phyloP scores from a whole-genome alignment of 37 sponge, comb jelly and placozoan genomes.

The Petrosia ficiformis region DNA sequence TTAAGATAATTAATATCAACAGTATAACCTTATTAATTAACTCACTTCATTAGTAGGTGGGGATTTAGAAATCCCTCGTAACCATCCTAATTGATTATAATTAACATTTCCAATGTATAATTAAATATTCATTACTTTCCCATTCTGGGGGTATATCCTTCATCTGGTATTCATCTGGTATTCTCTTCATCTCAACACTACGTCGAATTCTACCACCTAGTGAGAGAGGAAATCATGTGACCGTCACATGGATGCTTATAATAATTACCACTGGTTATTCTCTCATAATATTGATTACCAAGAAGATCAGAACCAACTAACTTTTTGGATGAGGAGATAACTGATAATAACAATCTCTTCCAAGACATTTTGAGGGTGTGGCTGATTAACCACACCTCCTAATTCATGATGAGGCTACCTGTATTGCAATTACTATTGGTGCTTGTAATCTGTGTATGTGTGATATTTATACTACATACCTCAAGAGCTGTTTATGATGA shows the following conservation, averaged over 20 bases:
- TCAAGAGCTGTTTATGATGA: too few relatives aligned
- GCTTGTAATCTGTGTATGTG: too few relatives aligned
- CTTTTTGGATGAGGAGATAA: too few relatives aligned
- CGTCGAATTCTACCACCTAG: neutral
- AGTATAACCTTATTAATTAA: neutral
- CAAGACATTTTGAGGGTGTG: neutral
- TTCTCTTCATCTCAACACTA: neutral
- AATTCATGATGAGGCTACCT: too few relatives aligned
- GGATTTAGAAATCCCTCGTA: constrained; percentile 29
- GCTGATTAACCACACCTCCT: neutral
- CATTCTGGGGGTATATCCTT: constrained; percentile 61
- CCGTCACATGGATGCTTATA: too few relatives aligned
- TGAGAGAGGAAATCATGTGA: too few relatives aligned
- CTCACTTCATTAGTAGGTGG: constrained; percentile 48
- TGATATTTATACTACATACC: too few relatives aligned
- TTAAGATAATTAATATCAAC: too few relatives aligned
- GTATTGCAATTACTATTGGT: too few relatives aligned
- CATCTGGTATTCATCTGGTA: constrained; percentile 36
- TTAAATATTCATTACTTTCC: constrained; percentile 32
- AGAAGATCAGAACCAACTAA: constrained; percentile 52
- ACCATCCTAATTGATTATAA: constrained; percentile 48
- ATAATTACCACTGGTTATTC: neutral
- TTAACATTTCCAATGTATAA: neutral
- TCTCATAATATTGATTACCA: constrained; percentile 52
- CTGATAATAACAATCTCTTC: too few relatives aligned